Evolutionary conservation across 1,140 invertebrate genomes (phyloP).

Genomic region (Platyscapa corneri): DNA sequence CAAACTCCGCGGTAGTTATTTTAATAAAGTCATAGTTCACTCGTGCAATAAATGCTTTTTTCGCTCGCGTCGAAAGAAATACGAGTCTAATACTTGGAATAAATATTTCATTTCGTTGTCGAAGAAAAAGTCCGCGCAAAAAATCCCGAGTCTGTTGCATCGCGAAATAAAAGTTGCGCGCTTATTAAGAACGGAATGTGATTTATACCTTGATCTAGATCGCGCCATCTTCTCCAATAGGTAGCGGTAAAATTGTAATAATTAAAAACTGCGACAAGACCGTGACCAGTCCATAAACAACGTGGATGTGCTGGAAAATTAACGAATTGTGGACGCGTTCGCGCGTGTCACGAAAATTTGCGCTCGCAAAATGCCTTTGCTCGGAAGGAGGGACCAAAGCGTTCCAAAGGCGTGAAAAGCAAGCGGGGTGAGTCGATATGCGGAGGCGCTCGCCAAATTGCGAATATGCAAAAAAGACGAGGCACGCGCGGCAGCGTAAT

Average conservation of each 20-base stretch:
- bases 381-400: neutral
- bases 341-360: neutral
- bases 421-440: neutral
- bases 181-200: neutral
- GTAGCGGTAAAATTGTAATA: neutral
- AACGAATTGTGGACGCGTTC: neutral
- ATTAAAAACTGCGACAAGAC: neutral
- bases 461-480: neutral
- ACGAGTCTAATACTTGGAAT: too few relatives aligned
- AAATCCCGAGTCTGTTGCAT: neutral
- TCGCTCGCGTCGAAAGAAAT: neutral
- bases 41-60: neutral
- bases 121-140: neutral
- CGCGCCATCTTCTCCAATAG: neutral
- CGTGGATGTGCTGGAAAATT: neutral
- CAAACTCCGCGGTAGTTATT: neutral
- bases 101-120: neutral
- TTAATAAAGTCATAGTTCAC: too few relatives aligned
- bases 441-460: neutral
- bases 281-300: neutral
- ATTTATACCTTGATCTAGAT: neutral
- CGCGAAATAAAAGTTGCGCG: neutral
- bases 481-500: neutral
- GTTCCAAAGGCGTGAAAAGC: neutral
- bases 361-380: neutral